Evolutionary conservation across 2,888 invertebrate species (phyloP).

Genomic region (Himalopsyche anomala): DNA sequence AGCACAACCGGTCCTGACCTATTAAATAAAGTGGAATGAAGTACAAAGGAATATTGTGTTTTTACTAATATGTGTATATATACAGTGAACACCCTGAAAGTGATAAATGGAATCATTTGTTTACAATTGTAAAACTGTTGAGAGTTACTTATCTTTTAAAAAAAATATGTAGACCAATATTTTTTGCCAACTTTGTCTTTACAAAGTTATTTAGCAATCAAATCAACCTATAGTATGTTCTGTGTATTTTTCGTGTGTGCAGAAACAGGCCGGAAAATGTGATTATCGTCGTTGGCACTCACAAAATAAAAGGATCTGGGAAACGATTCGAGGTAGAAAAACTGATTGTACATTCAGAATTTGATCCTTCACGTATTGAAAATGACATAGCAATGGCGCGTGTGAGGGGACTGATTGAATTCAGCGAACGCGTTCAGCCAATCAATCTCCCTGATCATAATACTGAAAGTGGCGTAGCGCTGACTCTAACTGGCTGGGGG

Average conservation of each 20-base stretch:
- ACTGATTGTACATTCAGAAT: constrained; percentile 72
- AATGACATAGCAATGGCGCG: constrained; percentile 75
- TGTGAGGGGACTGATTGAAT: constrained; percentile 69
- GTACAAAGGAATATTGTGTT: too few relatives aligned
- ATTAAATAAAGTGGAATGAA: too few relatives aligned
- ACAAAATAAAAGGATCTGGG: constrained; percentile 72
- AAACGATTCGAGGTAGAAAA: constrained; percentile 70
- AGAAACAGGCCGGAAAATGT: constrained; percentile 28
- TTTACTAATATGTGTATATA: too few relatives aligned
- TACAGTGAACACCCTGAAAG: too few relatives aligned
- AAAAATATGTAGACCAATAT: too few relatives aligned
- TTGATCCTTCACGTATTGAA: constrained; percentile 69
- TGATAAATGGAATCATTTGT: too few relatives aligned
- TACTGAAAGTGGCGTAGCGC: constrained; percentile 66
- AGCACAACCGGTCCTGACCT: too few relatives aligned
- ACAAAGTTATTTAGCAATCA: too few relatives aligned
- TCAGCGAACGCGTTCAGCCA: constrained; percentile 70
- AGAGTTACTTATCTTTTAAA: too few relatives aligned
- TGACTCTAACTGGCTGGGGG: constrained; percentile 52
- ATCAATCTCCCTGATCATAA: constrained; percentile 70
- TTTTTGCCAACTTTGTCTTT: too few relatives aligned
- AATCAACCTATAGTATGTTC: too few relatives aligned
- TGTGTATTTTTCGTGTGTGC: not conserved
- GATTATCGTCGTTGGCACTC: constrained; percentile 75
- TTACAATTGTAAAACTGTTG: too few relatives aligned